phyloP scores from a whole-genome alignment of 2,113 vertebrate genomes.

The Phyllopteryx taeniolatus region DNA sequence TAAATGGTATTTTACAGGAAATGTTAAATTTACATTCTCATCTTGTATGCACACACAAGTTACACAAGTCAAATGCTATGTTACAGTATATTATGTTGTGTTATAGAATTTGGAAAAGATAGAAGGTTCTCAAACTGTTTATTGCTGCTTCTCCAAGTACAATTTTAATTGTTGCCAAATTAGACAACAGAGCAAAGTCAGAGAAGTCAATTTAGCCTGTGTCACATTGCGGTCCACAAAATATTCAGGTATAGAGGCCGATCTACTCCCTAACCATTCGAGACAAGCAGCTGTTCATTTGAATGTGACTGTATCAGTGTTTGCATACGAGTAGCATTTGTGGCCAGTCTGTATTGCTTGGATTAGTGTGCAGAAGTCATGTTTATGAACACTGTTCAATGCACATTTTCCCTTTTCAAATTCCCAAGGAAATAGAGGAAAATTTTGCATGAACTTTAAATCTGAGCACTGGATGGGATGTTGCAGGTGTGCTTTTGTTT shows the following conservation, averaged over 20 bases:
- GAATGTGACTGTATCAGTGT: conserved; percentile 41
- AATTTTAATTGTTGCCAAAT: background rate
- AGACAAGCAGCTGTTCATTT: conserved; percentile 44
- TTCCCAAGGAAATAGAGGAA: background rate
- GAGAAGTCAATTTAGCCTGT: background rate
- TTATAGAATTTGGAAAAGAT: background rate
- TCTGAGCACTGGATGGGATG: background rate
- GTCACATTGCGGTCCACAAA: conserved; percentile 18
- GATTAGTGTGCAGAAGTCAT: background rate
- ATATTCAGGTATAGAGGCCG: conserved; percentile 57
- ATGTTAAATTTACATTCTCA: background rate
- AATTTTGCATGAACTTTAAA: background rate
- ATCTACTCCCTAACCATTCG: conserved; percentile 31
- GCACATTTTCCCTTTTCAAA: background rate
- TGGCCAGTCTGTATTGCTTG: conserved; percentile 10
- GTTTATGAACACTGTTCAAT: background rate
- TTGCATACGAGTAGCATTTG: conserved; percentile 30
- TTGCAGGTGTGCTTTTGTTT: conserved; percentile 1
- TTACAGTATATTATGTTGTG: background rate
- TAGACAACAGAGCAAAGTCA: background rate
- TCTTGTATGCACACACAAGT: background rate
- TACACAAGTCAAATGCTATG: background rate
- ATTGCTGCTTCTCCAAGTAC: no score
- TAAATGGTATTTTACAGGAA: background rate
- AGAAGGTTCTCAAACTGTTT: no score